Conservation (phyloP, 2,888 invertebrate species). For the Cremastinae sp. region DNA sequence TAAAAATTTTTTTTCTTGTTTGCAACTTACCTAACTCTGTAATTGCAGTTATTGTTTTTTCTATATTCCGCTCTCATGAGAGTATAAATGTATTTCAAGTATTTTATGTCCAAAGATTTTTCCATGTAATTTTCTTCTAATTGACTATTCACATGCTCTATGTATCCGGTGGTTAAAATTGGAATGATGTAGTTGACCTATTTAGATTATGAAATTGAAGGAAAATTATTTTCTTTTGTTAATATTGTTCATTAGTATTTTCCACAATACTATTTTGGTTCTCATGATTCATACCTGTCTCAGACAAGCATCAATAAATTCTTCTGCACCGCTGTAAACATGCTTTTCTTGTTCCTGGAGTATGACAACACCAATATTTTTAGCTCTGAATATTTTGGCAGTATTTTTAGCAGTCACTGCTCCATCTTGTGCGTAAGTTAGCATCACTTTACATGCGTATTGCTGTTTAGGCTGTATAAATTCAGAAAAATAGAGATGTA, state of each 20-base stretch:
- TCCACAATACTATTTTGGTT: background rate
- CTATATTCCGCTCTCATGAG: slow-evolving; percentile 71
- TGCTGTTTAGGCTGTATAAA: slow-evolving; percentile 57
- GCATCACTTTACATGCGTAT: slow-evolving; percentile 77
- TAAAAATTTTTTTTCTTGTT: background rate
- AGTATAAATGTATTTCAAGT: slow-evolving; percentile 72
- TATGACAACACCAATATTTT: slow-evolving; percentile 77
- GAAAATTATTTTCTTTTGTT: background rate
- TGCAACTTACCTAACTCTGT: slow-evolving; percentile 69
- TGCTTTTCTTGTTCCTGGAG: slow-evolving; percentile 81
- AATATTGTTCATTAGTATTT: background rate
- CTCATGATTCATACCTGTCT: slow-evolving; percentile 81
- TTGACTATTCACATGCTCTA: slow-evolving; percentile 80
- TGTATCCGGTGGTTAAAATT: slow-evolving; percentile 82
- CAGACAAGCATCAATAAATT: slow-evolving; percentile 82
- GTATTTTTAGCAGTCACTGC: slow-evolving; percentile 80
- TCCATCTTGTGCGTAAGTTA: slow-evolving; percentile 83
- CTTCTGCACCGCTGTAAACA: slow-evolving; percentile 82
- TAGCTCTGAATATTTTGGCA: slow-evolving; percentile 80
- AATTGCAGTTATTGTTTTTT: slow-evolving; percentile 69
- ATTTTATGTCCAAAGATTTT: slow-evolving; percentile 68
- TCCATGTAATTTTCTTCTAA: slow-evolving; percentile 59
- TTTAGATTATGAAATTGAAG: background rate
- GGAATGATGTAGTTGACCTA: slow-evolving; percentile 83
- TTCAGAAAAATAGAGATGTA: slow-evolving; percentile 5